Evolutionary conservation across 2,113 vertebrate species (phyloP).

Genomic region (Saguinus imperator): DNA sequence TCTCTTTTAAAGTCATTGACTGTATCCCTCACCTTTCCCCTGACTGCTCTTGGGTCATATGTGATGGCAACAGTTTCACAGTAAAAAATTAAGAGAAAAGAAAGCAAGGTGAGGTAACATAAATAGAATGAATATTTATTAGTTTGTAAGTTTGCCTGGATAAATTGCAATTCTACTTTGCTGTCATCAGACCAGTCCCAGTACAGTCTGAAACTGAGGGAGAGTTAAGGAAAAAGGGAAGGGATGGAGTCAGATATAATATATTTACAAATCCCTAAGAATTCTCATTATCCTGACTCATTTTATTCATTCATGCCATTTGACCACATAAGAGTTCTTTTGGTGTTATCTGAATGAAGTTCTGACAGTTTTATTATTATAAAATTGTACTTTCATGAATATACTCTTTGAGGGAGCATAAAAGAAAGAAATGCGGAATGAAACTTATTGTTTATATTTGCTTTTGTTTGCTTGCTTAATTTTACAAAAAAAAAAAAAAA

Average conservation of each 20-base stretch:
- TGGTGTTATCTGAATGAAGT: not conserved
- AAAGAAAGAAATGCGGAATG: not conserved
- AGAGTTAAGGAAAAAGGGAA: not conserved
- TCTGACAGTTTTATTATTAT: not conserved
- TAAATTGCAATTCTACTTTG: not conserved
- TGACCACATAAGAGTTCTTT: not conserved
- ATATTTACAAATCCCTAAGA: not conserved
- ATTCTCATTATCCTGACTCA: not conserved
- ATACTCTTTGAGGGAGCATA: not conserved
- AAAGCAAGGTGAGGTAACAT: not conserved
- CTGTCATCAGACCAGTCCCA: not conserved
- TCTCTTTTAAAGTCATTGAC: not conserved
- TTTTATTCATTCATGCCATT: not conserved
- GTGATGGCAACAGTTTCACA: not conserved
- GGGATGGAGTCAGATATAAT: not conserved
- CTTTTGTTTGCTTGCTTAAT: not conserved
- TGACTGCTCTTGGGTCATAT: not conserved
- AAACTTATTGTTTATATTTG: not conserved
- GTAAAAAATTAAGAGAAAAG: not conserved
- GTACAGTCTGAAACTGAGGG: not conserved
- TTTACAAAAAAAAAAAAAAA: not conserved
- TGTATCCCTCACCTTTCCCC: not conserved
- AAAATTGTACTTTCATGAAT: not conserved
- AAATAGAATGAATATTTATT: not conserved
- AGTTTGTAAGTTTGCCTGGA: not conserved